Evolutionary conservation across 2,888 invertebrate genomes (phyloP).

Genomic region (Operophtera brumata): DNA sequence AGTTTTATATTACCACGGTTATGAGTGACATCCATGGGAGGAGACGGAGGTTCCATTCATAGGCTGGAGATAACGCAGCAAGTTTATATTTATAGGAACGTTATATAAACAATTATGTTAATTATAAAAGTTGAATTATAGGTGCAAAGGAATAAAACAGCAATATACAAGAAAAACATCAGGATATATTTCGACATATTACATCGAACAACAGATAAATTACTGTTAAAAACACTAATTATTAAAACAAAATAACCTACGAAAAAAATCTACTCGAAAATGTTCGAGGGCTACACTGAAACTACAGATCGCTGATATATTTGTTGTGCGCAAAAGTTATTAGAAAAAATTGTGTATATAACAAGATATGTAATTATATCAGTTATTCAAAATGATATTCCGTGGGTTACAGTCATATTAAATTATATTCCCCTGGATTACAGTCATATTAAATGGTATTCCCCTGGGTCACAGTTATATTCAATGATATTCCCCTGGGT

Average conservation of each 20-base stretch:
- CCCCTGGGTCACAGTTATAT: constrained; percentile 47
- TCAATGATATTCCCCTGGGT: constrained; percentile 59
- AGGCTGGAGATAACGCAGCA: too few relatives aligned
- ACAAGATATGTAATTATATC: constrained; percentile 61
- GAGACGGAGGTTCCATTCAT: too few relatives aligned
- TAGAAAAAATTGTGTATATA: constrained; percentile 64
- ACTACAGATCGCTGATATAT: constrained; percentile 43
- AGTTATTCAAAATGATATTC: constrained; percentile 59
- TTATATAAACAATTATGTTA: too few relatives aligned
- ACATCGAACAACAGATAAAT: constrained; percentile 63
- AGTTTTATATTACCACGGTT: too few relatives aligned
- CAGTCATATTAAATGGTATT: constrained; percentile 58
- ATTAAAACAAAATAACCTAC: neutral
- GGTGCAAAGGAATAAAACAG: constrained; percentile 46
- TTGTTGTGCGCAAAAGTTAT: constrained; percentile 63
- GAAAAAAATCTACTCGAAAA: neutral
- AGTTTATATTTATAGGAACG: too few relatives aligned
- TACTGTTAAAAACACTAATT: constrained; percentile 32
- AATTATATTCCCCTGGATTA: too few relatives aligned
- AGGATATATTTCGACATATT: constrained; percentile 77
- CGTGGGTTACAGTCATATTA: constrained; percentile 50
- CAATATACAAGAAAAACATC: constrained; percentile 68
- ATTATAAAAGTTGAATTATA: too few relatives aligned
- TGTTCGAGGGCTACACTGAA: constrained; percentile 16
- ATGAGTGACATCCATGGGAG: too few relatives aligned